These are phyloP conservation scores for Poeciliopsis infans DNA, from an alignment of 2,797 vertebrate species.

Conservation along the genomic window DNA sequence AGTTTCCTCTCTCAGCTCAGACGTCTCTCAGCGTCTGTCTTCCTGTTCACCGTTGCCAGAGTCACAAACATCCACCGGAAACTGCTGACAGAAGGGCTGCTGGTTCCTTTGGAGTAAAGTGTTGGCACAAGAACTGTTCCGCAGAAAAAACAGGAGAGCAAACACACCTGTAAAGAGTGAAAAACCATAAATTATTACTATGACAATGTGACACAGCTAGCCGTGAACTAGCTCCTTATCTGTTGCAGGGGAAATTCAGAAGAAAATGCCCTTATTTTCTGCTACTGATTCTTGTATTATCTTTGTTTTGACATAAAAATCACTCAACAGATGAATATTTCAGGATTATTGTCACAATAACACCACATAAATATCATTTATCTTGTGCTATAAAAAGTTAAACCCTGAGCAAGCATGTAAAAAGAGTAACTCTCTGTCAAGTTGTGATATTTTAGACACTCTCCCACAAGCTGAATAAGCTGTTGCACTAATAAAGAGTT, in stretches of 20 bases:
- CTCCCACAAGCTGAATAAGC: not conserved
- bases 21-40: slow-evolving; percentile 64
- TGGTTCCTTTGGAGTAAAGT: slow-evolving; percentile 43
- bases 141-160: slow-evolving; percentile 16
- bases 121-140: slow-evolving; percentile 40
- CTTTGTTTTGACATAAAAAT: not conserved
- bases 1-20: slow-evolving; percentile 73
- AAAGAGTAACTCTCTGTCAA: slow-evolving; percentile 1
- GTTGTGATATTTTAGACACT: not conserved
- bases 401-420: not conserved
- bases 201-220: slow-evolving; percentile 4
- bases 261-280: not conserved
- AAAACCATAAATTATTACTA: not conserved
- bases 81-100: slow-evolving; percentile 58
- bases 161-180: slow-evolving; percentile 39
- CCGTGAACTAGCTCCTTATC: not conserved
- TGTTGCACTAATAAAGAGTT: not conserved
- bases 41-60: slow-evolving; percentile 73
- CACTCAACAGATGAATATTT: not conserved
- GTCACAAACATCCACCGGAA: slow-evolving; percentile 67
- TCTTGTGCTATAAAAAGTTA: not conserved
- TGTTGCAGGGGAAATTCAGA: not conserved
- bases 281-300: not conserved
- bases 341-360: not conserved
- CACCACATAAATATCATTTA: not conserved